phyloP scores from a whole-genome alignment of 2,797 vertebrate genomes.

The Spatula clypeata region DNA sequence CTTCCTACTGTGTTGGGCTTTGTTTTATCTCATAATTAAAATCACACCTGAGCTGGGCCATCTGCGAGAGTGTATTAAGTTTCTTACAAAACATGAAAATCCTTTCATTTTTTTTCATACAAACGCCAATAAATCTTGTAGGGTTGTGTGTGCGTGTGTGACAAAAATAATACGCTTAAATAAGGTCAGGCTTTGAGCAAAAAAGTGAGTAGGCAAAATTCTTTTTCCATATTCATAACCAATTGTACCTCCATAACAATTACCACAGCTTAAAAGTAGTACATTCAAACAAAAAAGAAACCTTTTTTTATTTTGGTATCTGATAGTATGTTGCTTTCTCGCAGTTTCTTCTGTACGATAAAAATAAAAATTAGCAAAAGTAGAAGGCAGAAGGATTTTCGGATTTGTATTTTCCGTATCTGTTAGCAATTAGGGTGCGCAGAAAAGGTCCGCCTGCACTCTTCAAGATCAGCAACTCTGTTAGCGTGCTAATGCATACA shows the following conservation, averaged over 20 bases:
- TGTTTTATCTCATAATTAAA: conserved; percentile 86
- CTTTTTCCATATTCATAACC: background rate
- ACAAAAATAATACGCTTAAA: conserved; percentile 36
- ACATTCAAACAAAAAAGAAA: background rate
- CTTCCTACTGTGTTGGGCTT: conserved; percentile 82
- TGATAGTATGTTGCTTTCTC: background rate
- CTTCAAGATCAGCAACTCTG: background rate
- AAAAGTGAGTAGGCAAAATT: background rate
- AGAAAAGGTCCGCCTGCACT: background rate
- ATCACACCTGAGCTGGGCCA: conserved; percentile 84
- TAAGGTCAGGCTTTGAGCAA: background rate
- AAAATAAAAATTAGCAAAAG: background rate
- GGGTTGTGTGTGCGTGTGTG: background rate
- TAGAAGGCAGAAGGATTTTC: background rate
- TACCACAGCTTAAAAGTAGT: background rate
- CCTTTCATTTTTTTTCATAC: conserved; percentile 61
- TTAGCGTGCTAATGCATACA: fast-evolving
- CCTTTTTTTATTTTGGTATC: background rate
- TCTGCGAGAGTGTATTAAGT: conserved; percentile 81
- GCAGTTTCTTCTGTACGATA: background rate
- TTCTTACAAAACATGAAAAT: conserved; percentile 76
- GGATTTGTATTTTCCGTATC: background rate
- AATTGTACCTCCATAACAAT: background rate
- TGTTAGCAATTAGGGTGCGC: background rate
- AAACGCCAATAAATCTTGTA: conserved; percentile 67